Percentiles rank a stretch among this genome's conserved stretches.
Conservation (phyloP, 2,888 invertebrate genomes). For the Thymelicus acteon region DNA sequence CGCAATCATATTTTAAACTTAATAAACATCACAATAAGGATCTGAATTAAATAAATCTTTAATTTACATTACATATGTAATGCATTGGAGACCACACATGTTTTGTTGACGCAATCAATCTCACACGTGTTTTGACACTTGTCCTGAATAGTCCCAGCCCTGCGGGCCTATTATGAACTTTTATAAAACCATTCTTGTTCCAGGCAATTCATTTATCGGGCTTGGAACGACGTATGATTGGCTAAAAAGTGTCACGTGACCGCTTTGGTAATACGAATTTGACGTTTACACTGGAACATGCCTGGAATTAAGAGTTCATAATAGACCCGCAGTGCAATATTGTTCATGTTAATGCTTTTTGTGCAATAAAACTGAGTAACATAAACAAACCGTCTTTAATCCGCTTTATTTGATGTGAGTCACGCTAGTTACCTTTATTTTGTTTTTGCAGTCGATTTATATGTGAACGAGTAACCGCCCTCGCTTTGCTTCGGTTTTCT, state of each 20-base stretch:
- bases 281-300: no score
- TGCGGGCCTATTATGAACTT: no score
- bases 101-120: slow-evolving; percentile 35
- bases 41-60: neutral
- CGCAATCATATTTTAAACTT: neutral
- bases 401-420: neutral
- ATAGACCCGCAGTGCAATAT: no score
- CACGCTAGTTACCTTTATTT: neutral
- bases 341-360: slow-evolving; percentile 8
- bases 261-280: no score
- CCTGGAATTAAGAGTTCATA: no score
- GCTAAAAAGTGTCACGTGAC: no score
- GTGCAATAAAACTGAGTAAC: neutral
- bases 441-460: neutral
- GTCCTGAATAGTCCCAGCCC: neutral
- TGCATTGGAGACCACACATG: slow-evolving; percentile 33
- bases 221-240: no score
- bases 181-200: no score
- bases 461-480: no score
- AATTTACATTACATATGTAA: slow-evolving; percentile 1
- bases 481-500: no score
- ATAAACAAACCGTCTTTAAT: slow-evolving; percentile 7
- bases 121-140: slow-evolving; percentile 19
- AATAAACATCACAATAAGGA: neutral
- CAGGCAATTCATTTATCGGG: no score